Conservation (phyloP, 2,797 vertebrate species). For the Coregonus sp. region DNA sequence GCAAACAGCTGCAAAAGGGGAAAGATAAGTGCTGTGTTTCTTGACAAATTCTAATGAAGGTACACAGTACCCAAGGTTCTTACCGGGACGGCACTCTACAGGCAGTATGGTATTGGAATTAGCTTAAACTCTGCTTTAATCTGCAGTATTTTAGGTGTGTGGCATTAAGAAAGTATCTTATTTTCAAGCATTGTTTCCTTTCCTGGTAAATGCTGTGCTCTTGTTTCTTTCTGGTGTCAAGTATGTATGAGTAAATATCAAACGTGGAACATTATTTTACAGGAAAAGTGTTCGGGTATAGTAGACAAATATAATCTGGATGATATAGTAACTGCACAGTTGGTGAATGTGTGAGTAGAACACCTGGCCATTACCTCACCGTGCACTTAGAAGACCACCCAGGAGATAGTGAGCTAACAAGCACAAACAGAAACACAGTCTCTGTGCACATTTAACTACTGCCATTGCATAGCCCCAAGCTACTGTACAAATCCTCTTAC, state of each 20-base stretch:
- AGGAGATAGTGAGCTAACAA: not conserved
- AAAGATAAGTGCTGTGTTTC: conserved; percentile 25
- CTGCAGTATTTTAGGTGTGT: conserved; percentile 33
- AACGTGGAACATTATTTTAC: too few relatives aligned
- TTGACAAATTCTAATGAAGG: conserved; percentile 62
- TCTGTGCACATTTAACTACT: not conserved
- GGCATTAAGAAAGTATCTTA: not conserved
- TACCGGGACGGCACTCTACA: conserved; percentile 37
- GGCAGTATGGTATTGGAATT: conserved; percentile 57
- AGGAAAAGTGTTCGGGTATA: too few relatives aligned
- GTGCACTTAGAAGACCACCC: conserved; percentile 7
- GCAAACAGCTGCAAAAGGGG: not conserved
- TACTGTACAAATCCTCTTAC: not conserved
- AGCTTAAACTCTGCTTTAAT: conserved; percentile 51
- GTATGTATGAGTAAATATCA: not conserved
- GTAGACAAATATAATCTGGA: not conserved
- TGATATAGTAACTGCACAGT: not conserved
- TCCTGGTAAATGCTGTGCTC: not conserved
- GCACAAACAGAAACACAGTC: not conserved
- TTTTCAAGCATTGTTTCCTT: not conserved
- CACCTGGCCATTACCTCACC: not conserved
- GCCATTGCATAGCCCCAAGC: not conserved
- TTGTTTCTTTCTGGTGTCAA: not conserved
- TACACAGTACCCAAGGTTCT: conserved; percentile 51
- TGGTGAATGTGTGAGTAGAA: not conserved